A percentile compares a stretch with the other conserved stretches of the same genome.
Conservation (phyloP, 2,888 invertebrate genomes). For the Phaedon cochleariae region DNA sequence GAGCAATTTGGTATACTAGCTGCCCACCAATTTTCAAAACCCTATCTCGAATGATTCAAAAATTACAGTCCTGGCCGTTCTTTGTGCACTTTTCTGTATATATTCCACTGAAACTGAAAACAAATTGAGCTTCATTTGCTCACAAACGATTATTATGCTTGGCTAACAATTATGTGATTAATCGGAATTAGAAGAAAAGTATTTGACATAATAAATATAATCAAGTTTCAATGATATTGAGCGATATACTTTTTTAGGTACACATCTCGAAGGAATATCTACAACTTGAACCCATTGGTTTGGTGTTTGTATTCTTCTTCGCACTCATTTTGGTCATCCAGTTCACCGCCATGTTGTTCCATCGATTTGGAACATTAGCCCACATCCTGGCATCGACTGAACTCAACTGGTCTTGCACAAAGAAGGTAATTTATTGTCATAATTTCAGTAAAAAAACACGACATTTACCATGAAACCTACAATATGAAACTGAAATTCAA, state of each 20-base stretch:
- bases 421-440: conserved; percentile 70
- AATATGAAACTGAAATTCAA: too few species aligned
- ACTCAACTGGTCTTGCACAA: conserved; percentile 82
- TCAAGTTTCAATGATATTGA: background rate
- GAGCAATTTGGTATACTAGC: too few species aligned
- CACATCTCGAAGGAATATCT: conserved; percentile 89
- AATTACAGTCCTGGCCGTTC: too few species aligned
- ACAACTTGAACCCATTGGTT: conserved; percentile 94
- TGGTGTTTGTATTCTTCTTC: conserved; percentile 98
- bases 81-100: too few species aligned
- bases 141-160: too few species aligned
- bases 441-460: too few species aligned
- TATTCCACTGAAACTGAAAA: too few species aligned
- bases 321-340: conserved; percentile 95
- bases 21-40: too few species aligned
- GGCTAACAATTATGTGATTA: too few species aligned
- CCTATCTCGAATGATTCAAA: too few species aligned
- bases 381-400: conserved; percentile 97
- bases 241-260: conserved; percentile 66
- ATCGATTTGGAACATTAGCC: conserved; percentile 95
- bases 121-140: too few species aligned
- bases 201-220: background rate
- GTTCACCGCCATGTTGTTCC: conserved; percentile 97
- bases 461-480: too few species aligned
- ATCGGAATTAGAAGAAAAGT: background rate